These are phyloP conservation scores for Lasioglossum oenotherae DNA, from an alignment of 2,888 invertebrate genomes.

Conservation along the genomic window DNA sequence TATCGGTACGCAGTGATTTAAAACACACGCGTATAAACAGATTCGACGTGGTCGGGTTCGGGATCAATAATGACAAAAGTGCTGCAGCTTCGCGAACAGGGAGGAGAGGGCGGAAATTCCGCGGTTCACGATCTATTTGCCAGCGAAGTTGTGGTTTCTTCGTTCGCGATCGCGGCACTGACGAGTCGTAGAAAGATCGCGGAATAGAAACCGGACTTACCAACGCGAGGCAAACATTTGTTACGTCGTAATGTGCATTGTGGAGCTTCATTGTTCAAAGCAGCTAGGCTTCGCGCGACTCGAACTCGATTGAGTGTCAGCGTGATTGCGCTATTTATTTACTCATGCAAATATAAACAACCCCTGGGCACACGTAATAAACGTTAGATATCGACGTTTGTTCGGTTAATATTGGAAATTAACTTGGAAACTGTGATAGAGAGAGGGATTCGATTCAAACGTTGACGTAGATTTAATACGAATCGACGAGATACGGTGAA, in stretches of 20 bases:
- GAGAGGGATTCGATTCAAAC: not conserved
- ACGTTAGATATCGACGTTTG: not conserved
- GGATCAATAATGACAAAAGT: not conserved
- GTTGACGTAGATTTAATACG: not conserved
- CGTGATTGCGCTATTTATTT: not conserved
- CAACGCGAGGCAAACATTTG: not conserved
- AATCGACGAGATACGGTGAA: not conserved
- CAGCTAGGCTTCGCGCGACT: not conserved
- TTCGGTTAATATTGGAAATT: constrained; percentile 8
- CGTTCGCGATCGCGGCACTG: not conserved
- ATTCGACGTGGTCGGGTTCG: not conserved
- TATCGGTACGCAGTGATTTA: not conserved
- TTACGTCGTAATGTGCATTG: not conserved
- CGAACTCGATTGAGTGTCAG: not conserved
- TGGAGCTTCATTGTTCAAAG: not conserved
- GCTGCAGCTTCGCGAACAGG: not conserved
- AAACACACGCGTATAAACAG: not conserved
- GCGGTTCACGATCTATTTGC: not conserved
- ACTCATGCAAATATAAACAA: not conserved
- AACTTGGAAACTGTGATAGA: not conserved
- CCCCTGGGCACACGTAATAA: not conserved
- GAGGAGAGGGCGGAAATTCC: not conserved
- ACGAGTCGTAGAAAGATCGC: not conserved
- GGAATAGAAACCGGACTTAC: not conserved
- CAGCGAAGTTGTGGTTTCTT: not conserved